These are phyloP conservation scores for Danaus melanippus DNA, from an alignment of 1,140 invertebrate species.

Conservation along the genomic window DNA sequence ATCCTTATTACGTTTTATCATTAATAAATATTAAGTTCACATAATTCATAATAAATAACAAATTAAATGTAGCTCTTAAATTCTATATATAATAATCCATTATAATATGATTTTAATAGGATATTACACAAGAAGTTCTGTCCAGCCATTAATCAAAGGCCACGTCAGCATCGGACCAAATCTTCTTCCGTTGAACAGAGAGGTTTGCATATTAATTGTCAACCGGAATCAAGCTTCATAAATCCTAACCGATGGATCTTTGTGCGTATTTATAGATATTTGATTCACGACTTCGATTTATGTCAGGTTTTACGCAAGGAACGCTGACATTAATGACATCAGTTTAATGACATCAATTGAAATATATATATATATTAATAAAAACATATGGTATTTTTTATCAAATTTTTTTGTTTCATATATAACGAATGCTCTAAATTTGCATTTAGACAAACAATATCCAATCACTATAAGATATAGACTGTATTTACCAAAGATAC, in stretches of 20 bases:
- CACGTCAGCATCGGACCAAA: conserved; percentile 28
- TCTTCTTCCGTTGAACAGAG: conserved; percentile 41
- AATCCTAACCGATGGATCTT: conserved; percentile 42
- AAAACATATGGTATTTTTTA: too few species aligned
- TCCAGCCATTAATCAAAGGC: conserved; percentile 28
- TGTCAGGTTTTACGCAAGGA: conserved; percentile 17
- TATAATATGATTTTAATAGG: too few species aligned
- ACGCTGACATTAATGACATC: neutral
- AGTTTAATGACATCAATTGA: too few species aligned
- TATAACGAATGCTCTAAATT: conserved; percentile 2
- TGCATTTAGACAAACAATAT: neutral
- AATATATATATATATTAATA: too few species aligned
- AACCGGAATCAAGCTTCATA: conserved; percentile 40
- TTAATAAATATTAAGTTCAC: too few species aligned
- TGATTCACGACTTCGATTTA: conserved; percentile 6
- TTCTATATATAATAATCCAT: too few species aligned
- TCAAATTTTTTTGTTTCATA: neutral
- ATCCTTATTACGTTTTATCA: too few species aligned
- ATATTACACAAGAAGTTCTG: too few species aligned
- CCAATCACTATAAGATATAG: neutral
- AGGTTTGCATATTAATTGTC: conserved; percentile 46
- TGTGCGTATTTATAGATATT: conserved; percentile 23
- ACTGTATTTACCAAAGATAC: conserved; percentile 15
- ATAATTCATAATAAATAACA: too few species aligned
- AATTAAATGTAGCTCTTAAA: too few species aligned